Evolutionary conservation across 2,113 vertebrate genomes (phyloP).

Genomic region (Numenius arquata): DNA sequence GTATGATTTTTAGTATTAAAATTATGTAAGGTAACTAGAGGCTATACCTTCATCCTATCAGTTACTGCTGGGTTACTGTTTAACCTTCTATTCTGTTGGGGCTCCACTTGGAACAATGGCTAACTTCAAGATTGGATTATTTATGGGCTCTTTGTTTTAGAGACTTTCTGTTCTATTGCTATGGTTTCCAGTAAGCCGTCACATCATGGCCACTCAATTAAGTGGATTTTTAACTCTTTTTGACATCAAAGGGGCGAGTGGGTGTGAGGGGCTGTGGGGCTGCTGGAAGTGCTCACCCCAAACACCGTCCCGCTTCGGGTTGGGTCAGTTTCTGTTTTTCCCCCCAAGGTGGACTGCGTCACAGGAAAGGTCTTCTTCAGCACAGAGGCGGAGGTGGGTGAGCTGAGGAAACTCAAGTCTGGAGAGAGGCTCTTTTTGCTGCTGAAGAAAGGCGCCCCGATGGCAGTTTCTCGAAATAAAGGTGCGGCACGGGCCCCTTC

Average conservation of each 20-base stretch:
- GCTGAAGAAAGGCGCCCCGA: constrained; percentile 72
- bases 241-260: background rate
- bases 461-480: constrained; percentile 54
- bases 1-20: background rate
- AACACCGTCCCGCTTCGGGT: background rate
- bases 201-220: background rate
- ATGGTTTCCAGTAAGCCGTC: background rate
- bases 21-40: background rate
- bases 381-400: constrained; percentile 53
- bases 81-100: background rate
- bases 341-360: constrained; percentile 79
- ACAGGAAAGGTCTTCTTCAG: constrained; percentile 91
- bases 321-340: background rate
- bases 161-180: background rate
- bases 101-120: background rate
- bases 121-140: background rate
- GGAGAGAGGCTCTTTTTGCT: constrained; percentile 88
- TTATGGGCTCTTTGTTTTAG: background rate
- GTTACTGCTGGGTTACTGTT: background rate
- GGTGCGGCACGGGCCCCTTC: constrained; percentile 22
- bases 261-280: background rate
- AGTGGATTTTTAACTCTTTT: background rate
- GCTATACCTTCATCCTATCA: background rate
- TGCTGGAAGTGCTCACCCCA: fast-evolving
- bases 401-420: constrained; percentile 79